These are phyloP conservation scores for Lathronympha strigana DNA, from an alignment of 2,888 invertebrate species.

Conservation along the genomic window DNA sequence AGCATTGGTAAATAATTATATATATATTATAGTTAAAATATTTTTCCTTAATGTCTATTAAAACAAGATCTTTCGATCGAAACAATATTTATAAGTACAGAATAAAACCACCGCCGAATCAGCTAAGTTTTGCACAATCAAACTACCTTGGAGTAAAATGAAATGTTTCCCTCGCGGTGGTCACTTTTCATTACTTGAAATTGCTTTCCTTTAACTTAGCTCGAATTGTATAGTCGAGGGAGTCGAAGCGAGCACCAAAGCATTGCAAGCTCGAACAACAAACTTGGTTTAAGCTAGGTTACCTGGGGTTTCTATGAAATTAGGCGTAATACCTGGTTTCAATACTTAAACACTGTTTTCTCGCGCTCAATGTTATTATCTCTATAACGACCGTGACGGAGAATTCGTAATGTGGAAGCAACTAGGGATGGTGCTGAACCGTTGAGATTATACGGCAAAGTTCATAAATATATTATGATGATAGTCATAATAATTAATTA, in stretches of 20 bases:
- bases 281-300: conserved; percentile 3
- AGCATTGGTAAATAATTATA: too few relatives aligned
- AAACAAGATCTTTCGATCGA: too few relatives aligned
- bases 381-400: conserved; percentile 48
- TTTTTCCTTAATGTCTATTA: too few relatives aligned
- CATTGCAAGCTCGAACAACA: conserved; percentile 15
- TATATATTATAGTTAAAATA: too few relatives aligned
- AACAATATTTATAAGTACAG: not conserved
- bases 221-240: conserved; percentile 19
- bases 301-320: conserved; percentile 42
- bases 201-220: conserved; percentile 19
- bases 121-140: conserved; percentile 1
- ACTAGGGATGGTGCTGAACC: not conserved
- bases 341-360: conserved; percentile 49
- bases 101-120: not conserved
- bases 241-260: conserved; percentile 19
- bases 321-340: conserved; percentile 52
- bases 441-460: too few relatives aligned
- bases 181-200: conserved; percentile 20
- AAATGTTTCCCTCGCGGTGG: conserved; percentile 13
- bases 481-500: too few relatives aligned
- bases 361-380: conserved; percentile 45
- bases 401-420: conserved; percentile 47
- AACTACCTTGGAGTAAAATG: not conserved
- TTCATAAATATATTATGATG: too few relatives aligned